These are phyloP conservation scores for Drosophila borealis DNA, from an alignment of 2,888 invertebrate species.

Conservation along the genomic window DNA sequence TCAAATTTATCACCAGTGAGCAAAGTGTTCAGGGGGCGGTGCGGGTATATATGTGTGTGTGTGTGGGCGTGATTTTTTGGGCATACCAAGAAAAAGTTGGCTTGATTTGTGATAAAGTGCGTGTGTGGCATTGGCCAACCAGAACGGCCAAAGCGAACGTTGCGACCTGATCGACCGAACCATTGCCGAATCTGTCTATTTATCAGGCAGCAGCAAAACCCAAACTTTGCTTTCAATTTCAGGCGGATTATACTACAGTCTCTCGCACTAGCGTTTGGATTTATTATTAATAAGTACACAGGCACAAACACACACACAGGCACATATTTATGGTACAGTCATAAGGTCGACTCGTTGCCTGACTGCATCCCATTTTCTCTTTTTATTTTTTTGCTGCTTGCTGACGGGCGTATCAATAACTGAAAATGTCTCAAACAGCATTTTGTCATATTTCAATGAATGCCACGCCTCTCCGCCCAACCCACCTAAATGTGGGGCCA, in stretches of 20 bases:
- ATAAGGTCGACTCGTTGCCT: constrained; percentile 55
- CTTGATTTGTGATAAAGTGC: constrained; percentile 81
- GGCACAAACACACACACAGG: constrained; percentile 7
- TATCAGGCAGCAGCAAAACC: constrained; percentile 59
- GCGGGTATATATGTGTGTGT: constrained; percentile 1
- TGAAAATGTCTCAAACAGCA: constrained; percentile 82
- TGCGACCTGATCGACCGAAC: constrained; percentile 31
- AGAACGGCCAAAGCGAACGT: constrained; percentile 8
- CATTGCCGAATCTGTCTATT: constrained; percentile 50
- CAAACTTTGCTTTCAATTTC: constrained; percentile 78
- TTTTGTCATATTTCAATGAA: constrained; percentile 81
- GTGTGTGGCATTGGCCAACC: constrained; percentile 52
- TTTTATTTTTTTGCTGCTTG: constrained; percentile 39
- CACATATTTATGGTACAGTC: constrained; percentile 18
- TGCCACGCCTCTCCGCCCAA: constrained; percentile 10
- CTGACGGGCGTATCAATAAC: constrained; percentile 80
- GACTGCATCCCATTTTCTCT: constrained; percentile 61
- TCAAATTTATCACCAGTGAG: constrained; percentile 75
- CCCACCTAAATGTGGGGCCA: background rate
- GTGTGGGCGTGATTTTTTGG: constrained; percentile 70
- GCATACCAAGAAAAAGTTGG: constrained; percentile 56
- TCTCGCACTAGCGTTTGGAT: constrained; percentile 35
- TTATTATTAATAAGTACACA: constrained; percentile 75
- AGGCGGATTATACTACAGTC: constrained; percentile 63
- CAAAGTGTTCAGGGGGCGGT: constrained; percentile 33